Evolutionary conservation across 2,888 invertebrate species (phyloP), one percentile per base, ranked within the genome.

Genomic region (Laothoe populi): DNA sequence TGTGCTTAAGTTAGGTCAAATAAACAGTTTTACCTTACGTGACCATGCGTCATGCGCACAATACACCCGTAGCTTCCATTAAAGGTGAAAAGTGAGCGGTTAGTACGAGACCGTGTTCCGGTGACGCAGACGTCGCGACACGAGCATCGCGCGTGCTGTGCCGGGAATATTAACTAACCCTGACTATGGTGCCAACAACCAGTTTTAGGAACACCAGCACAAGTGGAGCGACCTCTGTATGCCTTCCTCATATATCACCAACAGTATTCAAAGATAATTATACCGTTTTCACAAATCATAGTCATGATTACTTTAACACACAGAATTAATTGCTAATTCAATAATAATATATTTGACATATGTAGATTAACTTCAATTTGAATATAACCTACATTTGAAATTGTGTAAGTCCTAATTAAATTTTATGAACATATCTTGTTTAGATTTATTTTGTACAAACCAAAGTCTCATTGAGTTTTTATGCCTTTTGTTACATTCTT

Each of bases 41-140:
- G 75, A 71, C 70, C 68, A 71, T 69, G 75, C 68, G 66, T 75
- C 73, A 74, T 75, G 77, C 76, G 66, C 77, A 73, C 78, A 75
- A 69, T 66, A 65, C 67, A 31, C 66, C 72, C 77, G 82, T 83
- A 76, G 66, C 66, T 81, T 84, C 81, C 80, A 81, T 75, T 77
- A 81, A 84, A 83, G 82, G 79, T 83, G 80, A 83, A 83, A 75
- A 66, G 57, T 63, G 72, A 83, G 80, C 77, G 75, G 76, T 79
- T 81, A 77, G 74, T 75, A 77, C 71, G 76, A 75, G 73, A 72
- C 72, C 64, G 66, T 81, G 83, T 87, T 89, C 89, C 89, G 89
- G 87, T 84, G 82, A 71, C 72, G 76, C 68, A 66, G 74, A 70
- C 66, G 72, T 63, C 60, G 49, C 48, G 35, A 21, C 58, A 24